Conservation (phyloP, 2,888 invertebrate species). For the Mesoligia furuncula region DNA sequence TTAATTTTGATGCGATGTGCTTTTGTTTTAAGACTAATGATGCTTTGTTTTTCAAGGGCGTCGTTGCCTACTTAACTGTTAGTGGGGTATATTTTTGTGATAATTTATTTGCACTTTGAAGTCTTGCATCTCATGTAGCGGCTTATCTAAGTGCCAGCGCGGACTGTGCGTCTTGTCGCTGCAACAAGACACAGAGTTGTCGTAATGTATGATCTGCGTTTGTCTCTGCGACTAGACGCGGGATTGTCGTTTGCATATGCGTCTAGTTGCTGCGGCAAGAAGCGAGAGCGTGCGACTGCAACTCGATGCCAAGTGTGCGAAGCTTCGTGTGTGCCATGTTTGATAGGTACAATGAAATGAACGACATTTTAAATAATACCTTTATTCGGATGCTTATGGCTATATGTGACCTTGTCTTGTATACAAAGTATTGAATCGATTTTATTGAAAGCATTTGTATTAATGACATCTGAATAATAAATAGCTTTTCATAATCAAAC, state of each 20-base stretch:
- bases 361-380: background rate
- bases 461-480: constrained; percentile 14
- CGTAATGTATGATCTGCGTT: background rate
- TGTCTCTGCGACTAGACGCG: too few relatives aligned
- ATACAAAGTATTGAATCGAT: constrained; percentile 11
- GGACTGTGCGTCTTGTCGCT: background rate
- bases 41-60: constrained; percentile 24
- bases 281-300: background rate
- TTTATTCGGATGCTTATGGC: background rate
- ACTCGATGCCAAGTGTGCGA: background rate
- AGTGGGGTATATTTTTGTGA: background rate
- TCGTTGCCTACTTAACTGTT: background rate
- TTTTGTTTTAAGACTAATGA: constrained; percentile 43
- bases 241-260: too few relatives aligned
- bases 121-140: background rate
- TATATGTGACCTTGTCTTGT: constrained; percentile 18
- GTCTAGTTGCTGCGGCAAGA: background rate
- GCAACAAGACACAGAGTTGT: background rate
- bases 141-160: background rate
- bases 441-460: background rate
- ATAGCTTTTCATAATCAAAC: constrained; percentile 16
- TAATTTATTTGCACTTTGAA: background rate
- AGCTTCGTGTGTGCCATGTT: background rate
- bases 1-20: constrained; percentile 41
- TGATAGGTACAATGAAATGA: background rate